Conservation (phyloP, 2,113 vertebrate species). For the Elephantulus edwardii region DNA sequence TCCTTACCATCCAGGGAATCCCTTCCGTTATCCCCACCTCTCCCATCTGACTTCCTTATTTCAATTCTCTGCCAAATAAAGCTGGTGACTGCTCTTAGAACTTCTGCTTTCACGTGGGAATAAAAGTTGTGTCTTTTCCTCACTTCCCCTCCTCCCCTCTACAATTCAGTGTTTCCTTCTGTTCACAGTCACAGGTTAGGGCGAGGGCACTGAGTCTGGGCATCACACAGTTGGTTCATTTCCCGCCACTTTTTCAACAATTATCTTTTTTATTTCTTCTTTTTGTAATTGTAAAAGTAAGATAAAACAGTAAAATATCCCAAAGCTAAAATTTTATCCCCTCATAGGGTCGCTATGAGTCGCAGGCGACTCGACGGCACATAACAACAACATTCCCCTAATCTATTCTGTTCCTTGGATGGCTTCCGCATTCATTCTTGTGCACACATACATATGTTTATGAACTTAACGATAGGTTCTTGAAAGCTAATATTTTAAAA, state of each 20-base stretch:
- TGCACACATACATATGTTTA: no score
- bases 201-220: background rate
- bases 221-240: background rate
- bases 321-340: background rate
- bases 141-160: background rate
- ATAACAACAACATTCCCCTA: no score
- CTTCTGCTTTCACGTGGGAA: background rate
- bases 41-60: background rate
- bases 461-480: background rate
- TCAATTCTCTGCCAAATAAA: background rate
- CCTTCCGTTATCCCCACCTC: background rate
- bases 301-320: background rate
- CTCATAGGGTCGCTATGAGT: no score
- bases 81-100: background rate
- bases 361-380: no score
- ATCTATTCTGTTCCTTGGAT: background rate
- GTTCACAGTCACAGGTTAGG: background rate
- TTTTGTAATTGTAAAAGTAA: background rate
- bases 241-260: background rate
- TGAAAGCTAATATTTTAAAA: background rate
- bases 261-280: background rate
- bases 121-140: background rate
- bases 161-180: no score
- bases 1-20: background rate
- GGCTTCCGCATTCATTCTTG: background rate